Evolutionary conservation across 2,888 invertebrate species (phyloP).

Genomic region (Calliopum simillimum): DNA sequence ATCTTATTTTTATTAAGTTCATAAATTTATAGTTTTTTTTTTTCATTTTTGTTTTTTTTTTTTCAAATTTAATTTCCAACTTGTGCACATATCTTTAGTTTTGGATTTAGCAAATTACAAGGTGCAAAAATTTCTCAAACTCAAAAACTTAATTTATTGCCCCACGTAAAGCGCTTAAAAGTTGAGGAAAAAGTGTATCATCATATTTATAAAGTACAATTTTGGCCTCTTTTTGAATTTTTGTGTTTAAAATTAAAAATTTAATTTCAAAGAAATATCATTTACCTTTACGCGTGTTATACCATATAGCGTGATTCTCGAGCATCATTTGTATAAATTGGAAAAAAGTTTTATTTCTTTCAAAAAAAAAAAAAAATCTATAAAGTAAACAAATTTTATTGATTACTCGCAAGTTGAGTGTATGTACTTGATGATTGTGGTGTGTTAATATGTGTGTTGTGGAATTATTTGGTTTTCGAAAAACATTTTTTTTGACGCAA

Average conservation of each 20-base stretch:
- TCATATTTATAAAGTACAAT: no score
- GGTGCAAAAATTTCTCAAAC: neutral
- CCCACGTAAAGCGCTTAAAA: no score
- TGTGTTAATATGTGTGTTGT: neutral
- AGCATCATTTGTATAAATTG: no score
- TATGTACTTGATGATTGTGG: constrained; percentile 2
- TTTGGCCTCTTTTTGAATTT: neutral
- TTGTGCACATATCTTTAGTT: neutral
- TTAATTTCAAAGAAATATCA: no score
- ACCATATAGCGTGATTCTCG: no score
- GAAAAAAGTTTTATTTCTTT: neutral
- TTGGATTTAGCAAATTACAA: neutral
- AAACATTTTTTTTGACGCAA: neutral
- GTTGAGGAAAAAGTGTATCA: no score
- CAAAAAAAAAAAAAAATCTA: neutral
- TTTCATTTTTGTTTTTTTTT: no score
- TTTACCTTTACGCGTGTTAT: no score
- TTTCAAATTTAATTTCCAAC: no score
- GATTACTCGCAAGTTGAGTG: neutral
- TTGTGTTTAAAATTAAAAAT: no score
- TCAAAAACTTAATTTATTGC: constrained; percentile 4
- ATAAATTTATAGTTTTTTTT: no score
- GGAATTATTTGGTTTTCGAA: neutral
- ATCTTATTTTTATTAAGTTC: no score
- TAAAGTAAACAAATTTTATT: constrained; percentile 26